These are phyloP conservation scores for Drosophila maculinotata DNA, from an alignment of 2,888 invertebrate species.

Conservation along the genomic window DNA sequence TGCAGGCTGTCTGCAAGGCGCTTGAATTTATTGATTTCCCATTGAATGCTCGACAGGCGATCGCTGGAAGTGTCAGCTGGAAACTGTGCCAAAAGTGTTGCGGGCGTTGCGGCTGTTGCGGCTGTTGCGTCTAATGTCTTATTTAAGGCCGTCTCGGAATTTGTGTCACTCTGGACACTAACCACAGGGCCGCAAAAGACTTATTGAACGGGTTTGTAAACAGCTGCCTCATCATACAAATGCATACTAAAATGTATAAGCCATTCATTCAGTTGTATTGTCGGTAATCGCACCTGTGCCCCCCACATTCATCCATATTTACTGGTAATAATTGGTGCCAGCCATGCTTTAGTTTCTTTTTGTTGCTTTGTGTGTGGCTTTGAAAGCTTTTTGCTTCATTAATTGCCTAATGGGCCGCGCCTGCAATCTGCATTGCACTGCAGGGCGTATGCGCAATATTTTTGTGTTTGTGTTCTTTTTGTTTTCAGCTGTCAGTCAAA, in stretches of 20 bases:
- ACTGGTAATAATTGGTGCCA: constrained; percentile 38
- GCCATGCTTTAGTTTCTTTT: constrained; percentile 11
- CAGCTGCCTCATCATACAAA: constrained; percentile 21
- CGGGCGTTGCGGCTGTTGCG: constrained; percentile 25
- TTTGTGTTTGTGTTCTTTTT: constrained; percentile 9
- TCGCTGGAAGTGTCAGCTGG: constrained; percentile 21
- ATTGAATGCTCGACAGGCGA: constrained; percentile 40
- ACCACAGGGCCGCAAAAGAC: constrained; percentile 64
- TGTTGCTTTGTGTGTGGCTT: constrained; percentile 9
- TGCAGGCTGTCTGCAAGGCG: constrained; percentile 45
- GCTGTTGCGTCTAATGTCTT: constrained; percentile 54
- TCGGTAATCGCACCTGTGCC: constrained; percentile 47
- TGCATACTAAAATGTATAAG: constrained; percentile 5
- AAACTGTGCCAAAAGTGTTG: constrained; percentile 8
- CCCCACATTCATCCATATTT: constrained; percentile 29
- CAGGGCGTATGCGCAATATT: constrained; percentile 66
- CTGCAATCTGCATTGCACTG: constrained; percentile 46
- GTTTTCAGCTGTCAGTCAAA: background rate
- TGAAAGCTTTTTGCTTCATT: constrained; percentile 65
- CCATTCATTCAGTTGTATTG: constrained; percentile 5
- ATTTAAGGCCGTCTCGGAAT: constrained; percentile 56
- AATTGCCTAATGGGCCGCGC: constrained; percentile 78
- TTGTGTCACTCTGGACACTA: constrained; percentile 56
- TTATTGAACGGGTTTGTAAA: constrained; percentile 50
- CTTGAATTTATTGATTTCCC: constrained; percentile 59